phyloP scores from a whole-genome alignment of 2,113 vertebrate species.

The Equus przewalskii region DNA sequence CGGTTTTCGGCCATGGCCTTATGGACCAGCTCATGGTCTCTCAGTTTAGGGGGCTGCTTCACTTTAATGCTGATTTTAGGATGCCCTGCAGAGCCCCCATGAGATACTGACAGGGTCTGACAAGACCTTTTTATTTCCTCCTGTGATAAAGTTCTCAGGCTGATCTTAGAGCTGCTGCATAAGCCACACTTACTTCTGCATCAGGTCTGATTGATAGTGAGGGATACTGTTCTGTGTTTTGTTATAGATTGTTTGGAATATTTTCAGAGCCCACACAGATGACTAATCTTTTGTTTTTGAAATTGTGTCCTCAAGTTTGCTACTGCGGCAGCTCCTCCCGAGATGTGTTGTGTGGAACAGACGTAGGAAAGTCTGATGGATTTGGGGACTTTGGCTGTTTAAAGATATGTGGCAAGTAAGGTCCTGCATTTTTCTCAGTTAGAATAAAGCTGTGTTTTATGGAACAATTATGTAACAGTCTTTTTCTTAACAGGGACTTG shows the following conservation, averaged over 20 bases:
- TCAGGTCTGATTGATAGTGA: neutral
- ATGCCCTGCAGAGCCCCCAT: neutral
- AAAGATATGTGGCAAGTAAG: constrained; percentile 96
- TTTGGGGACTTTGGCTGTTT: constrained; percentile 95
- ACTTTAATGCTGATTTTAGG: neutral
- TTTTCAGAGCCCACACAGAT: constrained; percentile 39
- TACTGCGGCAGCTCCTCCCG: constrained; percentile 93
- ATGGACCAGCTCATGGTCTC: neutral
- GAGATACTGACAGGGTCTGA: neutral
- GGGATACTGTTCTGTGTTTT: constrained; percentile 33
- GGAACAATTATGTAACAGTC: neutral
- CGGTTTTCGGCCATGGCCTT: neutral
- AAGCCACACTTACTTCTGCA: neutral
- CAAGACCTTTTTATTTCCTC: neutral
- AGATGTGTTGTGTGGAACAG: constrained; percentile 93
- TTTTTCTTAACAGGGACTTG: constrained; percentile 88
- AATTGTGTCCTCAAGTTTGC: constrained; percentile 88
- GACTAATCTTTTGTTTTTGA: constrained; percentile 67
- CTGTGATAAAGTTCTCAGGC: neutral
- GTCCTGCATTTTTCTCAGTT: constrained; percentile 58
- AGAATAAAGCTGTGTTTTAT: constrained; percentile 13
- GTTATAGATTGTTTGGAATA: constrained; percentile 21
- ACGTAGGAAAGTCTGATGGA: constrained; percentile 91
- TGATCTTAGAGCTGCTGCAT: neutral
- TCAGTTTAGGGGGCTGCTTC: neutral